A percentile compares a stretch with the other conserved stretches of the same genome.
phyloP scores from a whole-genome alignment of 2,113 vertebrate species.

The Phaethon lepturus region DNA sequence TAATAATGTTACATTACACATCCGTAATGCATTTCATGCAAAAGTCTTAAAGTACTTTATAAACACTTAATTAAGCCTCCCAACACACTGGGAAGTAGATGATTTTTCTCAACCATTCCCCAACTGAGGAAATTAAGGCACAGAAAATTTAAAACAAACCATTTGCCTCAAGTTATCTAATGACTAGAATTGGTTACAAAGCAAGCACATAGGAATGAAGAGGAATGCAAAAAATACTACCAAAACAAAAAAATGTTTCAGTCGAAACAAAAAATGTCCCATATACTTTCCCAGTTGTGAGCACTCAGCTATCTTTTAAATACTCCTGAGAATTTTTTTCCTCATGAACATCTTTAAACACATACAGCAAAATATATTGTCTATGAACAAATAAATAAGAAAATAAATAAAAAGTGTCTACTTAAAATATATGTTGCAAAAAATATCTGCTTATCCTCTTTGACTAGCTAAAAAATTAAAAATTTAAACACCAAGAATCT shows the following conservation, averaged over 20 bases:
- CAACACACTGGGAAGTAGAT: not conserved
- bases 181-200: not conserved
- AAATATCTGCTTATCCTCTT: not conserved
- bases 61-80: conserved; percentile 15
- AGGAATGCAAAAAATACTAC: not conserved
- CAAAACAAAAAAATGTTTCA: not conserved
- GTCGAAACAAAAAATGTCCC: not conserved
- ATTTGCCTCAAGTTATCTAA: not conserved
- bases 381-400: not conserved
- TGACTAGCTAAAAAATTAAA: not conserved
- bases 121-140: not conserved
- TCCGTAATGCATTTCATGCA: not conserved
- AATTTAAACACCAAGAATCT: not conserved
- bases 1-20: not conserved
- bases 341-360: not conserved
- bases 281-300: not conserved
- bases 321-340: not conserved
- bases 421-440: not conserved
- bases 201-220: not conserved
- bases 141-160: not conserved
- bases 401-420: not conserved
- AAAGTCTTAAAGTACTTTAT: not conserved
- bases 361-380: not conserved
- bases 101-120: not conserved
- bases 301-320: not conserved